These are phyloP conservation scores for Kobus ellipsiprymnus DNA, from an alignment of 2,113 vertebrate species.

Conservation along the genomic window DNA sequence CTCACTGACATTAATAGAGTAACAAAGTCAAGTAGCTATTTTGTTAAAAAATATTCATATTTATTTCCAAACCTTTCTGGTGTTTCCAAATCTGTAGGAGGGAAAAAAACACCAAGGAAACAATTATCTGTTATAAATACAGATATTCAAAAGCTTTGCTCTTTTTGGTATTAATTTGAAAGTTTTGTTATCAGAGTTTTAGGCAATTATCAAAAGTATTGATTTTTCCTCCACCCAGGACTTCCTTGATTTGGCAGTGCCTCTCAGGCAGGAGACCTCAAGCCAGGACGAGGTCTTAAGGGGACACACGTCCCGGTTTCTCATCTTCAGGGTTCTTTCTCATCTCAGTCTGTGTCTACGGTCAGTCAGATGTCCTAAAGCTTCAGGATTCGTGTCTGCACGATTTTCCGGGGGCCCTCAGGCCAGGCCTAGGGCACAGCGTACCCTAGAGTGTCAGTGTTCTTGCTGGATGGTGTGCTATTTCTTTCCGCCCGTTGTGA, in stretches of 20 bases:
- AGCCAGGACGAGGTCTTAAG: neutral
- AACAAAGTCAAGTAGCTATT: neutral
- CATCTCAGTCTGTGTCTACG: neutral
- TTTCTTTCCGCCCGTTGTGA: neutral
- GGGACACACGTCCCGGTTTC: neutral
- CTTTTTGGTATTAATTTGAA: neutral
- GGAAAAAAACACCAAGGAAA: neutral
- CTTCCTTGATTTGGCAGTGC: too few relatives aligned
- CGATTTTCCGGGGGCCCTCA: neutral
- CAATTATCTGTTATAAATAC: neutral
- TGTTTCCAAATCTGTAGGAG: neutral
- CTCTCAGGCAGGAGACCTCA: neutral
- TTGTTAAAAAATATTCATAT: neutral
- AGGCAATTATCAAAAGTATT: neutral
- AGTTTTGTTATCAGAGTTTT: neutral
- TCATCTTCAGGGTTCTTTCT: neutral
- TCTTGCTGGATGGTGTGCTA: neutral
- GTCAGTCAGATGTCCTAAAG: neutral
- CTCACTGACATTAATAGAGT: neutral
- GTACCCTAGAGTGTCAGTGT: fast-evolving
- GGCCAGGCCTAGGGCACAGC: fast-evolving
- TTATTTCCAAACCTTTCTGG: neutral
- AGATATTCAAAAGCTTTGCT: neutral
- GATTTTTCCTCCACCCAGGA: neutral
- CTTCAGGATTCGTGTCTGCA: neutral